Percentiles rank a stretch among this genome's conserved stretches.
phyloP scores from a whole-genome alignment of 2,888 invertebrate genomes.

The Scaptomyza cyrtandrae region DNA sequence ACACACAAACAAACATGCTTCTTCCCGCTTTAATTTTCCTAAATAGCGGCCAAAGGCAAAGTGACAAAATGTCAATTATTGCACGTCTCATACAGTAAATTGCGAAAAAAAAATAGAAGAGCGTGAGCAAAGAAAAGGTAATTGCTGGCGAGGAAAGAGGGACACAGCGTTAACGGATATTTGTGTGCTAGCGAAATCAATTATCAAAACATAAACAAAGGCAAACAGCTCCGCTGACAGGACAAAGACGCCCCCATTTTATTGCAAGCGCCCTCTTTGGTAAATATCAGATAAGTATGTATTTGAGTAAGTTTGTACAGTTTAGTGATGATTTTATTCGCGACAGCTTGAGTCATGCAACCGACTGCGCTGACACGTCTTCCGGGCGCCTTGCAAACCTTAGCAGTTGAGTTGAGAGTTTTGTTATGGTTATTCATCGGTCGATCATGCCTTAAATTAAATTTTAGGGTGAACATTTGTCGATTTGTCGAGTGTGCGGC shows the following conservation, averaged over 20 bases:
- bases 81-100: slow-evolving; percentile 24
- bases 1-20: slow-evolving; percentile 1
- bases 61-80: slow-evolving; percentile 42
- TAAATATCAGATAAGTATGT: slow-evolving; percentile 7
- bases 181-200: slow-evolving; percentile 11
- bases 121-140: slow-evolving; percentile 1
- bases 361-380: slow-evolving; percentile 42
- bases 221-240: slow-evolving; percentile 22
- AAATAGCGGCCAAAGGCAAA: slow-evolving; percentile 2
- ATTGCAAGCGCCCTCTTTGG: slow-evolving; percentile 15
- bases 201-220: slow-evolving; percentile 52
- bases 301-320: slow-evolving; percentile 2
- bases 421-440: not conserved
- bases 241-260: slow-evolving; percentile 47
- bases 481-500: not conserved
- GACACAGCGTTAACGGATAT: slow-evolving; percentile 11
- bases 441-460: slow-evolving; percentile 23
- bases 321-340: slow-evolving; percentile 13
- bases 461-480: slow-evolving; percentile 6
- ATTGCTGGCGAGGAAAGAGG: not conserved
- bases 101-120: slow-evolving; percentile 2
- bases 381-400: slow-evolving; percentile 32
- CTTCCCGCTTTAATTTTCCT: not conserved
- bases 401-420: slow-evolving; percentile 15
- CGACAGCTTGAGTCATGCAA: slow-evolving; percentile 50